These are phyloP conservation scores for Lutjanus campechanus DNA, from an alignment of 2,797 vertebrate species.

Conservation along the genomic window DNA sequence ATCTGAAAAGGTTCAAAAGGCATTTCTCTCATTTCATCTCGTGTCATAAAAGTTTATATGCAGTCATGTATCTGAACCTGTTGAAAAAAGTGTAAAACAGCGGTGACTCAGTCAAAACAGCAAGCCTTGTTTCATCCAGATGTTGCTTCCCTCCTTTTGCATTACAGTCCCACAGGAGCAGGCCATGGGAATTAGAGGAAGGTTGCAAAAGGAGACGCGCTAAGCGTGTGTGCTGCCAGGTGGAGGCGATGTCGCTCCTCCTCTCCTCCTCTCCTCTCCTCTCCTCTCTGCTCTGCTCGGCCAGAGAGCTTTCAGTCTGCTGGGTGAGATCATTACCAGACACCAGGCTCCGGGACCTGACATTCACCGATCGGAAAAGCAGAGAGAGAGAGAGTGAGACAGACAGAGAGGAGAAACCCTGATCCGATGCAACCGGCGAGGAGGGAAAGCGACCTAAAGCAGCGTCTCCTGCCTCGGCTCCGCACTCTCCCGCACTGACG, in stretches of 20 bases:
- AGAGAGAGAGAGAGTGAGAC: slow-evolving; percentile 56
- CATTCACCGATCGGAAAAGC: slow-evolving; percentile 80
- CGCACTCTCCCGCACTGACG: slow-evolving; percentile 41
- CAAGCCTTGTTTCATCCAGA: slow-evolving; percentile 39
- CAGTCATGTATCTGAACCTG: slow-evolving; percentile 12
- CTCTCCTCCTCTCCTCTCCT: slow-evolving; percentile 59
- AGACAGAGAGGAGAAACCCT: slow-evolving; percentile 30
- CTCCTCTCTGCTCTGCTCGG: slow-evolving; percentile 54
- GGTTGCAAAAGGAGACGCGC: slow-evolving; percentile 48
- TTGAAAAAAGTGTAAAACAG: slow-evolving; percentile 11
- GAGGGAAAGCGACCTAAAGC: slow-evolving; percentile 50
- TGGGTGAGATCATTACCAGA: slow-evolving; percentile 87
- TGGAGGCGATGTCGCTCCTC: slow-evolving; percentile 85
- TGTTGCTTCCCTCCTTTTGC: slow-evolving; percentile 42
- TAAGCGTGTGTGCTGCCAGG: slow-evolving; percentile 70
- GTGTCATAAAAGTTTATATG: slow-evolving; percentile 3
- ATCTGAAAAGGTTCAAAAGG: no score
- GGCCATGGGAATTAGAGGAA: slow-evolving; percentile 48
- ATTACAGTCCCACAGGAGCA: slow-evolving; percentile 43
- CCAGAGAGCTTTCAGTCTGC: slow-evolving; percentile 78
- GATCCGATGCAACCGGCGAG: slow-evolving; percentile 60
- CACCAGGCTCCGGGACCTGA: slow-evolving; percentile 85
- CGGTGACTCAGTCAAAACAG: slow-evolving; percentile 47
- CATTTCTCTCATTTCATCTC: no score
- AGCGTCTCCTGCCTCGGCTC: slow-evolving; percentile 51